Percentiles rank a stretch among this genome's conserved stretches.
These are phyloP conservation scores for Sebastes jordani DNA, from an alignment of 2,797 vertebrate species.

Conservation along the genomic window DNA sequence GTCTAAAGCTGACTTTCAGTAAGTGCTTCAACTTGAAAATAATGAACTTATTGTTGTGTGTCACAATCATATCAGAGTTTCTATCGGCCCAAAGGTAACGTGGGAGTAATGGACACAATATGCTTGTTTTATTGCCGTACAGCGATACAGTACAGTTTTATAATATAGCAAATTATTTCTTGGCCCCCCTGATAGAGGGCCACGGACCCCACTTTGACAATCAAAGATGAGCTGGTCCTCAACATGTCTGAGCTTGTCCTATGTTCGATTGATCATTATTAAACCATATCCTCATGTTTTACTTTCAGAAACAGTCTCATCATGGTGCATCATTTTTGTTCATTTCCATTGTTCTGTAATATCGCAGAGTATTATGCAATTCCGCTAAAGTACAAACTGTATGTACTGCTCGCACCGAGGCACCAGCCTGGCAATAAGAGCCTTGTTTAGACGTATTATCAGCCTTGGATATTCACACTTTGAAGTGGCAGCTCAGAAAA, in stretches of 20 bases:
- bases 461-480: conserved; percentile 67
- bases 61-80: no score
- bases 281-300: background rate
- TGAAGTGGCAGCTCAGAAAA: conserved; percentile 65
- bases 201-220: background rate
- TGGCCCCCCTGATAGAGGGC: no score
- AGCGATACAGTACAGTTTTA: no score
- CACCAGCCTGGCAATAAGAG: conserved; percentile 18
- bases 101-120: no score
- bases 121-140: no score
- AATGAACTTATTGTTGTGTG: no score
- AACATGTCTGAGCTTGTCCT: conserved; percentile 22
- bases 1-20: no score
- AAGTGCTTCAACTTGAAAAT: no score
- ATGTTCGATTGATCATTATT: background rate
- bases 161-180: background rate
- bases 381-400: conserved; percentile 16
- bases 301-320: background rate
- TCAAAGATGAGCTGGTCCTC: background rate
- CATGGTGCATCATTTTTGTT: background rate
- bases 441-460: conserved; percentile 53
- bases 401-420: conserved; percentile 18
- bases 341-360: background rate
- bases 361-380: background rate
- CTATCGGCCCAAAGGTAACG: no score